A percentile compares a stretch with the other conserved stretches of the same genome.
These are phyloP conservation scores for Diorhabda carinulata DNA, from an alignment of 1,140 invertebrate genomes.

Conservation along the genomic window DNA sequence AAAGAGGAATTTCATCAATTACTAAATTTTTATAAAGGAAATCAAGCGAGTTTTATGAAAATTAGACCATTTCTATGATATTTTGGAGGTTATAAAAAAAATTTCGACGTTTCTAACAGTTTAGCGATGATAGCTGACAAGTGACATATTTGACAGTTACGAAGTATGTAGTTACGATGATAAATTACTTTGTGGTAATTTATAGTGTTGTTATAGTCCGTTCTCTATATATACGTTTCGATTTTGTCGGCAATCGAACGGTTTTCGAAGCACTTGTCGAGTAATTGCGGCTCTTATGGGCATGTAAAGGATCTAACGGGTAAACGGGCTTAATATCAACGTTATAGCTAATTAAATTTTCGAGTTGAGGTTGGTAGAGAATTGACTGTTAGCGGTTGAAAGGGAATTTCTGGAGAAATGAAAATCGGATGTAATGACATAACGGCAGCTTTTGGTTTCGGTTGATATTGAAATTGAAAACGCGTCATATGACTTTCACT, in stretches of 20 bases:
- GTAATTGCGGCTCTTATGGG: constrained; percentile 14
- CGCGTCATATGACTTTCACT: too few relatives aligned
- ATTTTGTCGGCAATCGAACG: constrained; percentile 7
- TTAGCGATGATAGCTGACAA: too few relatives aligned
- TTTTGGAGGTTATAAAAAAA: too few relatives aligned
- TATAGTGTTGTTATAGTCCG: background rate
- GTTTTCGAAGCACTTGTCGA: constrained; percentile 8
- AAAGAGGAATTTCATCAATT: too few relatives aligned
- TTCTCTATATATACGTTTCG: background rate
- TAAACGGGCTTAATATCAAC: constrained; percentile 19
- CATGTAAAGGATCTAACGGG: constrained; percentile 15
- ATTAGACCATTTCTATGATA: too few relatives aligned
- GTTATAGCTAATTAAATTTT: constrained; percentile 19
- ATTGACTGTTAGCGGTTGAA: constrained; percentile 15
- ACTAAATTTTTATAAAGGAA: too few relatives aligned
- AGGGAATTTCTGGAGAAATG: constrained; percentile 6
- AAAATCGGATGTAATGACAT: background rate
- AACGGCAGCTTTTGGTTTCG: background rate
- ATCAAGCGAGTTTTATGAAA: too few relatives aligned
- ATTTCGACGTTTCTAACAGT: too few relatives aligned
- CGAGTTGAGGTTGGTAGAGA: constrained; percentile 4
- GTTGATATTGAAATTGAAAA: too few relatives aligned
- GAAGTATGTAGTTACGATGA: too few relatives aligned
- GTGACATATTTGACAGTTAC: too few relatives aligned
- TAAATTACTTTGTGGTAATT: too few relatives aligned